phyloP scores from a whole-genome alignment of 2,888 invertebrate genomes.

The Chrysomela aeneicollis region DNA sequence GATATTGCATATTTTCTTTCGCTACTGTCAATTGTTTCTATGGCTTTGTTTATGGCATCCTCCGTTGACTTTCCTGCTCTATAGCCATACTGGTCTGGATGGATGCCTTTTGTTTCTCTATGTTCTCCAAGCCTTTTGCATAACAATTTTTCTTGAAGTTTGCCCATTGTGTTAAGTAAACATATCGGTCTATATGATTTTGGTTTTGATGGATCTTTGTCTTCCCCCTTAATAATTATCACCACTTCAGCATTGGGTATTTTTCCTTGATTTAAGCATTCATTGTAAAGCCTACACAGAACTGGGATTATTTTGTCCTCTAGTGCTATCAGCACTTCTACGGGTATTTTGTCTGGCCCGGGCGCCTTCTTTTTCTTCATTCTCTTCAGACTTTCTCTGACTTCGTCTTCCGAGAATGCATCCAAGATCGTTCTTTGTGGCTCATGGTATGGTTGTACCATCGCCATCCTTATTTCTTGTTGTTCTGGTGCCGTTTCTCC shows the following conservation, averaged over 20 bases:
- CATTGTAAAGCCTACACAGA: conserved; percentile 9
- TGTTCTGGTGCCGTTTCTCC: background rate
- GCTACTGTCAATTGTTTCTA: background rate
- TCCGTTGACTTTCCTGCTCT: conserved; percentile 22
- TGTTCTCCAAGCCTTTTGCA: background rate
- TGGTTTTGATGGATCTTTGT: conserved; percentile 9
- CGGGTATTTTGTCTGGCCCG: conserved; percentile 9
- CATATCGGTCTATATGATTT: conserved; percentile 8
- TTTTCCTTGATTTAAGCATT: conserved; percentile 10
- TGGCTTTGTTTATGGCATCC: background rate
- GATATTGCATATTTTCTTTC: background rate
- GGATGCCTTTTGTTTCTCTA: background rate
- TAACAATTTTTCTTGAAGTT: background rate
- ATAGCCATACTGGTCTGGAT: conserved; percentile 14
- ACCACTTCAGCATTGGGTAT: conserved; percentile 8
- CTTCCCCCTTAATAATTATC: conserved; percentile 8
- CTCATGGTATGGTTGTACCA: background rate
- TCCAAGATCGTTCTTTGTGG: background rate
- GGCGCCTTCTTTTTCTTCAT: conserved; percentile 16
- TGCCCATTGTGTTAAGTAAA: background rate
- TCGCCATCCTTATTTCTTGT: background rate
- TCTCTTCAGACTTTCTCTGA: background rate
- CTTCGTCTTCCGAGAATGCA: background rate
- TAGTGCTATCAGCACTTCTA: conserved; percentile 8
- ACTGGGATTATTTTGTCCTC: background rate